Conservation (phyloP, 2,888 invertebrate genomes). For the Scaeva pyrastri region DNA sequence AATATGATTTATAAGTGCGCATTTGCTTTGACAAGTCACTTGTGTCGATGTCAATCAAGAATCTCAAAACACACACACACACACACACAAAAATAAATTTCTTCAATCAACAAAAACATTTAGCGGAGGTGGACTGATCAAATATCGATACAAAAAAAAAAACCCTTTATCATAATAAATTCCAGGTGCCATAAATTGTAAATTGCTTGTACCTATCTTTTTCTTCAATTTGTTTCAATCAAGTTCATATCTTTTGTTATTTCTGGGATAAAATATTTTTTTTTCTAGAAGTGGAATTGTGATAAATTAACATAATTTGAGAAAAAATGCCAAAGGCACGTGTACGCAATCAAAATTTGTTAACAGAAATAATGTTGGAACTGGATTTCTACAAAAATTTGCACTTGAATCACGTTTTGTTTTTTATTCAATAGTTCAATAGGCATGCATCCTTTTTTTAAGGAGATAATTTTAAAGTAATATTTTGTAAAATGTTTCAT, state of each 20-base stretch:
- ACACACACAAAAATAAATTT: not conserved
- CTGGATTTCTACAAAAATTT: conserved; percentile 34
- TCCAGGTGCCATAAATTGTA: conserved; percentile 56
- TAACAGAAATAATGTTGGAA: conserved; percentile 59
- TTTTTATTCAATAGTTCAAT: not conserved
- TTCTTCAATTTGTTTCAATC: not conserved
- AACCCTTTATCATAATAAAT: conserved; percentile 32
- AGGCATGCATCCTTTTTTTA: no score
- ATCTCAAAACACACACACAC: not conserved
- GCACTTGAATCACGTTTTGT: conserved; percentile 37
- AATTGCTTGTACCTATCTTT: no score
- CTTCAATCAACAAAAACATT: not conserved
- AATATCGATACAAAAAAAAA: conserved; percentile 15
- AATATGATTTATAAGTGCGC: conserved; percentile 14
- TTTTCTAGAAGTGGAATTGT: not conserved
- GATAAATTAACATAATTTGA: not conserved
- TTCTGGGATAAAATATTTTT: not conserved
- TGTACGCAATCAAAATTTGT: conserved; percentile 60
- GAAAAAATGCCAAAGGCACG: conserved; percentile 37
- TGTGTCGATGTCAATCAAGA: conserved; percentile 11
- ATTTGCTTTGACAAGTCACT: not conserved
- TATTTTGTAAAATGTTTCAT: no score
- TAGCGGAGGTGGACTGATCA: no score
- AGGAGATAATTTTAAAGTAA: no score
- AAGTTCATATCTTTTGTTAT: not conserved